Conservation (phyloP, 2,888 invertebrate species). For the Abrostola tripartita region DNA sequence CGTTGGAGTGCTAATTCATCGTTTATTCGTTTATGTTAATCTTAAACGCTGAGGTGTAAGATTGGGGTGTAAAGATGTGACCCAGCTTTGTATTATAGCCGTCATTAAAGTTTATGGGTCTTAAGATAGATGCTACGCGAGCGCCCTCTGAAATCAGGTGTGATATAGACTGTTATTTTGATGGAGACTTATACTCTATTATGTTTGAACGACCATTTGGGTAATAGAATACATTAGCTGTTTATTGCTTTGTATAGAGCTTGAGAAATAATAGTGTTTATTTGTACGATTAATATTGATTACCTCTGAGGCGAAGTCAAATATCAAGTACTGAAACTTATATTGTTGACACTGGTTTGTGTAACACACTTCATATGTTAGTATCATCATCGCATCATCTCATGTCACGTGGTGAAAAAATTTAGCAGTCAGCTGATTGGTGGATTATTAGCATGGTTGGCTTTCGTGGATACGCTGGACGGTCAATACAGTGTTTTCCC, state of each 20-base stretch:
- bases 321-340: not conserved
- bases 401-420: too few species aligned
- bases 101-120: slow-evolving; percentile 51
- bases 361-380: too few species aligned
- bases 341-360: too few species aligned
- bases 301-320: not conserved
- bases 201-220: slow-evolving; percentile 17
- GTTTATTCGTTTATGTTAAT: slow-evolving; percentile 61
- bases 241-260: slow-evolving; percentile 13
- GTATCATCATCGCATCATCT: too few species aligned
- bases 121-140: slow-evolving; percentile 45
- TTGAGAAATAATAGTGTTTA: slow-evolving; percentile 14
- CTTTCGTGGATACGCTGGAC: too few species aligned
- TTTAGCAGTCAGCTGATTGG: too few species aligned
- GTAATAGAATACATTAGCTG: slow-evolving; percentile 33
- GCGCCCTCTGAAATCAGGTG: slow-evolving; percentile 49
- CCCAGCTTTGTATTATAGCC: slow-evolving; percentile 50
- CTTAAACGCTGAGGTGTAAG: slow-evolving; percentile 53
- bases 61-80: slow-evolving; percentile 55
- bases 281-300: slow-evolving; percentile 1
- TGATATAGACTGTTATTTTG: slow-evolving; percentile 42
- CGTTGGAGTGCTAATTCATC: slow-evolving; percentile 57
- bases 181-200: slow-evolving; percentile 36
- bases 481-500: too few species aligned
- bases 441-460: too few species aligned